These are phyloP conservation scores for Drosophila orena DNA, from an alignment of 1,140 invertebrate genomes.

Conservation along the genomic window DNA sequence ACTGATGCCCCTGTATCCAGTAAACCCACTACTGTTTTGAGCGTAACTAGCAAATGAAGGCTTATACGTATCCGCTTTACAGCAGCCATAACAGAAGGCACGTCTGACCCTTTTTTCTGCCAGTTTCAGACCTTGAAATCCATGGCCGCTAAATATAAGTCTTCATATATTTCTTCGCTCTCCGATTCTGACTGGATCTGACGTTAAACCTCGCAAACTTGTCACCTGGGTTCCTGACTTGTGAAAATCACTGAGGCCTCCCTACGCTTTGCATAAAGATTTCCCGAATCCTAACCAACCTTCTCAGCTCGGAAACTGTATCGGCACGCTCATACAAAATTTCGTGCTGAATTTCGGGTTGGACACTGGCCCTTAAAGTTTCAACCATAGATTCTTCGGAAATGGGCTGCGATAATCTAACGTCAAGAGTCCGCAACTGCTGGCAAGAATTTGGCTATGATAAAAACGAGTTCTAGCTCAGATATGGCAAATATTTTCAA, in stretches of 20 bases:
- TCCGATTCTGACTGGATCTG: not conserved
- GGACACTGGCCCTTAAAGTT: not conserved
- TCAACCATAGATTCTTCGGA: not conserved
- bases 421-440: no score
- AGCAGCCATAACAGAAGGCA: not conserved
- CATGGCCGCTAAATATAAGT: not conserved
- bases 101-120: not conserved
- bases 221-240: not conserved
- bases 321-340: not conserved
- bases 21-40: not conserved
- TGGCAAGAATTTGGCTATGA: no score
- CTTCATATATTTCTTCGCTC: not conserved
- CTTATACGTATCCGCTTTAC: not conserved
- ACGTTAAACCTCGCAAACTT: not conserved
- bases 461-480: no score
- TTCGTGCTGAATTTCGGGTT: not conserved
- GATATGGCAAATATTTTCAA: no score
- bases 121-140: not conserved
- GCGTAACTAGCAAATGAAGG: not conserved
- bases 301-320: not conserved
- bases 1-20: not conserved
- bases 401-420: no score
- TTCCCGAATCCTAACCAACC: no score
- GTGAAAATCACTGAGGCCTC: not conserved
- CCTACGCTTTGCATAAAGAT: no score